Evolutionary conservation across 1,140 invertebrate species (phyloP).

Genomic region (Ephestia elutella): DNA sequence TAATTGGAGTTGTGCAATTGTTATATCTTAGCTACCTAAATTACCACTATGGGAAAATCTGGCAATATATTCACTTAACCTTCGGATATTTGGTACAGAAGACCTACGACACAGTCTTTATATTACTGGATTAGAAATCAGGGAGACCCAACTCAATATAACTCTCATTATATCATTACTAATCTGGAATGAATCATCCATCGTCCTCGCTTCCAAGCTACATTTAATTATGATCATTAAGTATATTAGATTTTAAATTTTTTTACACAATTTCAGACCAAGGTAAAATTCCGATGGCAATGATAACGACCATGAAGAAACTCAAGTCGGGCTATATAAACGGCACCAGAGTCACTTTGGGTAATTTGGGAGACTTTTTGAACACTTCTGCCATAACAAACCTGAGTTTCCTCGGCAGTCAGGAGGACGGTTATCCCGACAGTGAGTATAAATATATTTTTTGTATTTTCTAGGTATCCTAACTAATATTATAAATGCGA

Average conservation of each 20-base stretch:
- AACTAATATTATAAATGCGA: too few species aligned
- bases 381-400: slow-evolving; percentile 97
- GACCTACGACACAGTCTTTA: too few species aligned
- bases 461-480: neutral
- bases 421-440: slow-evolving; percentile 92
- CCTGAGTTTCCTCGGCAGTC: slow-evolving; percentile 93
- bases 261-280: slow-evolving; percentile 81
- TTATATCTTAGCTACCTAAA: too few species aligned
- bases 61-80: too few species aligned
- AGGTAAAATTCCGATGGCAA: slow-evolving; percentile 91
- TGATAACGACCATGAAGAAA: slow-evolving; percentile 98
- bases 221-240: neutral
- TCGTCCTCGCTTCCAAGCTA: neutral
- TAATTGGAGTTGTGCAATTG: too few species aligned
- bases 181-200: neutral
- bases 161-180: neutral
- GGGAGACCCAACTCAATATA: neutral
- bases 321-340: slow-evolving; percentile 99
- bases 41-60: too few species aligned
- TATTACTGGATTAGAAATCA: neutral
- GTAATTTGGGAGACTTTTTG: slow-evolving; percentile 92
- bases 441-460: slow-evolving; percentile 62
- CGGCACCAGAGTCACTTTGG: slow-evolving; percentile 95
- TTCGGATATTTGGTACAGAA: too few species aligned
- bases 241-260: neutral